Evolutionary conservation across 2,113 vertebrate species (phyloP).

Genomic region (Corapipo altera): DNA sequence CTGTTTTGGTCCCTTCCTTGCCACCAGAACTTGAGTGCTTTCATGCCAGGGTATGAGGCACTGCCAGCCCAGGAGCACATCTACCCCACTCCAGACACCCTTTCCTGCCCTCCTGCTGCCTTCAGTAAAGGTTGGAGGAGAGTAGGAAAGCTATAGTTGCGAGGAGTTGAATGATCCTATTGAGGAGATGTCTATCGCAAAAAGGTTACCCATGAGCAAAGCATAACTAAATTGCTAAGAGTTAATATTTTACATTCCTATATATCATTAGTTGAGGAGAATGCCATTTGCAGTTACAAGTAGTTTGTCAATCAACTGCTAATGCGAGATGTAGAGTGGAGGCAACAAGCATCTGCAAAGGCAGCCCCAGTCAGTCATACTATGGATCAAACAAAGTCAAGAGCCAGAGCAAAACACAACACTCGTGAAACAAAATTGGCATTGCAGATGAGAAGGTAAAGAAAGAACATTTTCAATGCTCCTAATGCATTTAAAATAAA

Average conservation of each 20-base stretch:
- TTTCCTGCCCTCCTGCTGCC: neutral
- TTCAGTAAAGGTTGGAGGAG: neutral
- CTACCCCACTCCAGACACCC: neutral
- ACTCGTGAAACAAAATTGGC: neutral
- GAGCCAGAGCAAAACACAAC: neutral
- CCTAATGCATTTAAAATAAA: neutral
- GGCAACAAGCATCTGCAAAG: neutral
- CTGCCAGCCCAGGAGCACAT: neutral
- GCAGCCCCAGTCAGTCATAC: neutral
- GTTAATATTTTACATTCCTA: neutral
- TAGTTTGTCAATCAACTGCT: neutral
- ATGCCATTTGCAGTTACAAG: neutral
- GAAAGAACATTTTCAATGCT: neutral
- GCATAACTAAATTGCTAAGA: neutral
- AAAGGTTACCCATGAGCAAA: neutral
- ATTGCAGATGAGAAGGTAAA: neutral
- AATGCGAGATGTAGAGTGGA: neutral
- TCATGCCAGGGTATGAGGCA: neutral
- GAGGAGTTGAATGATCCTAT: neutral
- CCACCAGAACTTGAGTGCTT: neutral
- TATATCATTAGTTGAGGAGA: neutral
- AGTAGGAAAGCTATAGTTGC: neutral
- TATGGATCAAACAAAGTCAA: neutral
- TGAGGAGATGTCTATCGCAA: neutral
- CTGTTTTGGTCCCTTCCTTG: neutral